Evolutionary conservation across 2,888 invertebrate genomes (phyloP).

Genomic region (Monopis laevigella): DNA sequence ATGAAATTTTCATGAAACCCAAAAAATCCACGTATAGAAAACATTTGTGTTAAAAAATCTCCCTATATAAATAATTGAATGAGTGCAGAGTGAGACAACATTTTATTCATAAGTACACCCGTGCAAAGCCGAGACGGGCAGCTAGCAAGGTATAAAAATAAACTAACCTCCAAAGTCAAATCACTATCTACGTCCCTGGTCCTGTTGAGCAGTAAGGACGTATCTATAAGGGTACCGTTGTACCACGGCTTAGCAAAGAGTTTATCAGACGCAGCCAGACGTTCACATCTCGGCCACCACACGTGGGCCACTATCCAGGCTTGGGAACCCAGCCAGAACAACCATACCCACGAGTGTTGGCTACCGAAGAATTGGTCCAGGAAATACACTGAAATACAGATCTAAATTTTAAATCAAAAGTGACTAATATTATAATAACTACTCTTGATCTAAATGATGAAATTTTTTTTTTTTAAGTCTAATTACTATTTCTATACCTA

Average conservation of each 20-base stretch:
- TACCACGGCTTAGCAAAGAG: conserved; percentile 88
- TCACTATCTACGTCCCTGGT: conserved; percentile 73
- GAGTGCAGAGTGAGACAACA: no score
- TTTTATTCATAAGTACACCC: no score
- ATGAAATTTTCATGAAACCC: no score
- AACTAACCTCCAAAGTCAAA: conserved; percentile 46
- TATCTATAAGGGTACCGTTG: conserved; percentile 83
- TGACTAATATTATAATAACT: no score
- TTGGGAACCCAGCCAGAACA: conserved; percentile 84
- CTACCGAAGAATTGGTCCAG: conserved; percentile 63
- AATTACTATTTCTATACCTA: background rate
- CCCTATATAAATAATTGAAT: no score
- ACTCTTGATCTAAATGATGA: no score
- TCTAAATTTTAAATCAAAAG: no score
- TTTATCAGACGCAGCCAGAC: conserved; percentile 84
- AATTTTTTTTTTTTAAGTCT: background rate
- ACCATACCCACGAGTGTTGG: conserved; percentile 81
- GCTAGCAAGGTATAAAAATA: no score
- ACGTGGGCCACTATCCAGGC: conserved; percentile 87
- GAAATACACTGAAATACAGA: conserved; percentile 39
- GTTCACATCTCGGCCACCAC: conserved; percentile 85
- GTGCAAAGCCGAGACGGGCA: no score
- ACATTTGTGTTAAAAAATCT: no score
- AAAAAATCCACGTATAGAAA: no score
- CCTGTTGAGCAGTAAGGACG: conserved; percentile 84